Base-by-base conservation (phyloP, 1,140 invertebrate genomes). In the Steinernema khuongi region DNA sequence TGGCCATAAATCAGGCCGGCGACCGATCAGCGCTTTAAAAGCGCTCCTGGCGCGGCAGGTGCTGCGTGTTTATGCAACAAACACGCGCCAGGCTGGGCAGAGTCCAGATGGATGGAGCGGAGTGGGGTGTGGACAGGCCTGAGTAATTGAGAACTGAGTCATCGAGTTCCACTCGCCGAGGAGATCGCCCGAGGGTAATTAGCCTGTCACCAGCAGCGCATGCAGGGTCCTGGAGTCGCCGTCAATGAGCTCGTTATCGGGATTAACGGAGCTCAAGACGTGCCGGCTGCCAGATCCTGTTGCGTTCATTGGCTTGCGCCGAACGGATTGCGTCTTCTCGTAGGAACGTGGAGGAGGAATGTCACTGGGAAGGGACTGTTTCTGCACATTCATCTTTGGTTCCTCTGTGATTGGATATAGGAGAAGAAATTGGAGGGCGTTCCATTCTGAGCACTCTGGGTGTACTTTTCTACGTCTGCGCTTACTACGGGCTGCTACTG, bases 121-220 rank as follows among this genome's bases (percentile, higher is more conserved):
- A 4, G 19, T 14, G 11, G 50, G 50, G 14, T 26, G 50, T 7
- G 4, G 50, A 60, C 50, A 60, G 14, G 7, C 50, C 2, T 60
- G 50, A 60, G 19, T 26, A 60, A 60, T n/a, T 60, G 50, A 60
- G 50, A 60, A 60, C 50, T 60, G 50, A 60, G 50, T 60, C 50
- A 60, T 60, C 50, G 50, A 60, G 50, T 60, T 60, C 14, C 50
- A 26, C 26, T 60, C 50, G 50, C 14, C 50, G 50, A 60, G 26
- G 50, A 7, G 50, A 60, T 60, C 50, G 11, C 22, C 50, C 7
- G 26, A 22, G 50, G 50, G 50, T 60, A 60, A 60, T 60, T 60
- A 60, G 50, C 7, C 50, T 60, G 50, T 60, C 50, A 60, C 14
- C 50, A 41, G 36, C 36, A 41, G 36, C 50, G 7, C 50, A 60